Conservation (phyloP, 2,797 vertebrate genomes). For the Schizopygopsis malacanthus region DNA sequence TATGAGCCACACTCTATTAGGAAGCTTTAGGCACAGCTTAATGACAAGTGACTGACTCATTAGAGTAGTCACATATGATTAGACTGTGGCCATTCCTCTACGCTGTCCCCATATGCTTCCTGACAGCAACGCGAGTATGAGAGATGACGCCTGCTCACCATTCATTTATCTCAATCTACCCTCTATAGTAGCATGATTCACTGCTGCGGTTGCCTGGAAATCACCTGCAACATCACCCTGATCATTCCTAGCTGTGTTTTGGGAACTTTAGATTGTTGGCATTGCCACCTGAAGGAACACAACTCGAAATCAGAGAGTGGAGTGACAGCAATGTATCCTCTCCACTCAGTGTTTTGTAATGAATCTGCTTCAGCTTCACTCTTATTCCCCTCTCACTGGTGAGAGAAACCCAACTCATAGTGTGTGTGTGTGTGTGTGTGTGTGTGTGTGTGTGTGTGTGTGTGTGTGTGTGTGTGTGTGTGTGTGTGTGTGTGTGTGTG, state of each 20-base stretch:
- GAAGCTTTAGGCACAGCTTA: conserved; percentile 51
- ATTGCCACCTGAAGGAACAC: background rate
- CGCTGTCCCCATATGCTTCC: conserved; percentile 46
- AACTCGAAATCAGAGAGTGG: background rate
- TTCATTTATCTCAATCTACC: conserved; percentile 53
- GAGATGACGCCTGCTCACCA: conserved; percentile 40
- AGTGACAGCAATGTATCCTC: background rate
- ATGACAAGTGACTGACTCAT: conserved; percentile 64
- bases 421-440: too few relatives aligned
- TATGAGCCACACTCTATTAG: conserved; percentile 51
- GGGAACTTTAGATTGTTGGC: background rate
- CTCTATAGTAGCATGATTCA: conserved; percentile 13
- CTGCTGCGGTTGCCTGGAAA: conserved; percentile 29
- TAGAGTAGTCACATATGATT: conserved; percentile 62
- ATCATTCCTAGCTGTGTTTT: conserved; percentile 39
- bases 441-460: too few relatives aligned
- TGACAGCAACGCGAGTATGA: conserved; percentile 50
- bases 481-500: too few relatives aligned
- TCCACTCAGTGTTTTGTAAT: background rate
- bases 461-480: too few relatives aligned
- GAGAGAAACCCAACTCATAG: background rate
- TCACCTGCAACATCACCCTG: conserved; percentile 26
- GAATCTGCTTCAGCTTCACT: background rate
- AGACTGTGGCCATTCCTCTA: conserved; percentile 50
- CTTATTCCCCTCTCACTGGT: background rate